phyloP scores from a whole-genome alignment of 2,888 invertebrate genomes.

The Sarcophaga variegata region DNA sequence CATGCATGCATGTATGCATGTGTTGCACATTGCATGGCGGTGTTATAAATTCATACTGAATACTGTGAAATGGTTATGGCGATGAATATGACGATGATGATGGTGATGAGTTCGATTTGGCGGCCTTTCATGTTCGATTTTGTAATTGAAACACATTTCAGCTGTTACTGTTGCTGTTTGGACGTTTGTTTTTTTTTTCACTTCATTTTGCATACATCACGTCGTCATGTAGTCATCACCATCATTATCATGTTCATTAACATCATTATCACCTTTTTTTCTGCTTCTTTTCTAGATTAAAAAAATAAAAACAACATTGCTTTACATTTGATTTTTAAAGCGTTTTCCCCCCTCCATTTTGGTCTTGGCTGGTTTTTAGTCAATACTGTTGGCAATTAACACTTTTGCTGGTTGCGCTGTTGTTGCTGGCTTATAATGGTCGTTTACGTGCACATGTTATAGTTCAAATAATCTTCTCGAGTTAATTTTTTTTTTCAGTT shows the following conservation, averaged over 20 bases:
- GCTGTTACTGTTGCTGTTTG: conserved; percentile 43
- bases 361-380: conserved; percentile 36
- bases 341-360: background rate
- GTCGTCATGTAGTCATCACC: conserved; percentile 4
- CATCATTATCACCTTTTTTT: background rate
- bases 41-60: background rate
- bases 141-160: conserved; percentile 67
- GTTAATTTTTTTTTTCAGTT: conserved; percentile 29
- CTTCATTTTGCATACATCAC: background rate
- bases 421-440: background rate
- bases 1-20: background rate
- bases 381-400: conserved; percentile 69
- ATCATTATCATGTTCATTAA: conserved; percentile 12
- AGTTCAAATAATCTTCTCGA: conserved; percentile 60
- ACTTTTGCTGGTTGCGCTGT: conserved; percentile 46
- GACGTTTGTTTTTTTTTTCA: conserved; percentile 17
- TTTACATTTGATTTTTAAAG: background rate
- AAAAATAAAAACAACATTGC: background rate
- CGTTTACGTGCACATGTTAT: conserved; percentile 64
- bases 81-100: background rate
- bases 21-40: background rate
- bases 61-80: background rate
- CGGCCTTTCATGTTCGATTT: conserved; percentile 3
- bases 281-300: background rate
- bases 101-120: background rate